These are phyloP conservation scores for Oscheius onirici DNA, from an alignment of 2,888 invertebrate genomes.

Conservation along the genomic window DNA sequence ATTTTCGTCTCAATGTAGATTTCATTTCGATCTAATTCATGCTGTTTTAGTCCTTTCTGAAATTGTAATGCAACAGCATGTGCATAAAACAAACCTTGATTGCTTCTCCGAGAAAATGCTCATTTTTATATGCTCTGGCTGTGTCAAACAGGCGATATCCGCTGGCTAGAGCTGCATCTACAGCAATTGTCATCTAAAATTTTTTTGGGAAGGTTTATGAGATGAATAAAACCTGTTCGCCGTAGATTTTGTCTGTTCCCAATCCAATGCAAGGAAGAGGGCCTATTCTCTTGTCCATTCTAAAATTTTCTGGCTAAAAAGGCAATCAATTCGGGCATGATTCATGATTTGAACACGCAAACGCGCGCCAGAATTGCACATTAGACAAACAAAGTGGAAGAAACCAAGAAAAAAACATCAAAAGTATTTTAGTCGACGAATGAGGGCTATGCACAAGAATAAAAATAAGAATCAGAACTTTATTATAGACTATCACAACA, in stretches of 20 bases:
- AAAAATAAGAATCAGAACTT: neutral
- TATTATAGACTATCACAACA: neutral
- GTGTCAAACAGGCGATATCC: conserved; percentile 16
- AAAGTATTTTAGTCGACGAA: neutral
- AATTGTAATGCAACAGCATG: neutral
- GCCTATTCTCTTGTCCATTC: neutral
- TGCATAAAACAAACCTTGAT: neutral
- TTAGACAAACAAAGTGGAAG: neutral
- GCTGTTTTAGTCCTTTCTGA: neutral
- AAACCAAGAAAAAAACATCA: neutral
- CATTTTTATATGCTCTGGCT: conserved; percentile 19
- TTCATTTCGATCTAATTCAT: neutral
- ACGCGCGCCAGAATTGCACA: no score
- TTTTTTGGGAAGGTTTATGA: neutral
- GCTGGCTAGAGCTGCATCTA: neutral
- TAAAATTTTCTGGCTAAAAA: neutral
- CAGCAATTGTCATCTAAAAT: conserved; percentile 3
- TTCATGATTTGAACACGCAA: no score
- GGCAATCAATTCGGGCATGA: no score
- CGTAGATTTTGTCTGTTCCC: conserved; percentile 10
- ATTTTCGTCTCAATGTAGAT: conserved; percentile 2
- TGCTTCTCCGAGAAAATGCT: conserved; percentile 4
- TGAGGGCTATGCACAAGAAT: neutral
- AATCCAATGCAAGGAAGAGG: neutral
- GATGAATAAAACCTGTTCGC: neutral